These are phyloP conservation scores for Drosophila setifemur DNA, from an alignment of 1,140 invertebrate genomes.

Conservation along the genomic window DNA sequence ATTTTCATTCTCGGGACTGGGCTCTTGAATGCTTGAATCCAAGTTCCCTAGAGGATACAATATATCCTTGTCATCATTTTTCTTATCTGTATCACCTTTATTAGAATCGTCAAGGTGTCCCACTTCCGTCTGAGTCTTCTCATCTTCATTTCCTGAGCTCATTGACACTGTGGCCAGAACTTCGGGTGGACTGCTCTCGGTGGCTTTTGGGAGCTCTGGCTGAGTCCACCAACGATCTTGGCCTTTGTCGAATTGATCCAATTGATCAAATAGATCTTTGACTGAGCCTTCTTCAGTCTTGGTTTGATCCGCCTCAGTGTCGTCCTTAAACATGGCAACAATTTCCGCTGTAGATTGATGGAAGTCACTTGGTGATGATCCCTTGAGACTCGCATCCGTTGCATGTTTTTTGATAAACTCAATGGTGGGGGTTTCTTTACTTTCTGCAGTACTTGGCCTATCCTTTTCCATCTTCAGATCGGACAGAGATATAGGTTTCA, in stretches of 20 bases:
- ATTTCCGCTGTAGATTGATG: conserved; percentile 14
- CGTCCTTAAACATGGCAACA: conserved; percentile 1
- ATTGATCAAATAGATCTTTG: neutral
- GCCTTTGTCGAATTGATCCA: neutral
- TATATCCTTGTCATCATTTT: too few relatives aligned
- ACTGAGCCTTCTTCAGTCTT: neutral
- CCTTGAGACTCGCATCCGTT: too few relatives aligned
- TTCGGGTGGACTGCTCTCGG: neutral
- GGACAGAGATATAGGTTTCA: neutral
- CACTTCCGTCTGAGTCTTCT: neutral
- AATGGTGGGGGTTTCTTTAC: neutral
- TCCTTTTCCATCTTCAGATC: neutral
- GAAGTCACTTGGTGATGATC: too few relatives aligned
- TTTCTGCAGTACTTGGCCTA: neutral
- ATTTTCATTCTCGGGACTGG: neutral
- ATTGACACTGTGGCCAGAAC: too few relatives aligned
- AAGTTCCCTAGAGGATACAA: too few relatives aligned
- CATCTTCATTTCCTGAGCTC: neutral
- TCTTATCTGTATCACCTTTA: neutral
- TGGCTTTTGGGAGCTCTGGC: neutral
- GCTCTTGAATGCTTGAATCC: neutral
- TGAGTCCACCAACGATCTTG: neutral
- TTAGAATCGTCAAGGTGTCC: neutral
- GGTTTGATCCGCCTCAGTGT: neutral
- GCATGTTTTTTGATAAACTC: too few relatives aligned